These are phyloP conservation scores for Holacanthella duospinosa DNA, from an alignment of 2,888 invertebrate genomes.

Conservation along the genomic window DNA sequence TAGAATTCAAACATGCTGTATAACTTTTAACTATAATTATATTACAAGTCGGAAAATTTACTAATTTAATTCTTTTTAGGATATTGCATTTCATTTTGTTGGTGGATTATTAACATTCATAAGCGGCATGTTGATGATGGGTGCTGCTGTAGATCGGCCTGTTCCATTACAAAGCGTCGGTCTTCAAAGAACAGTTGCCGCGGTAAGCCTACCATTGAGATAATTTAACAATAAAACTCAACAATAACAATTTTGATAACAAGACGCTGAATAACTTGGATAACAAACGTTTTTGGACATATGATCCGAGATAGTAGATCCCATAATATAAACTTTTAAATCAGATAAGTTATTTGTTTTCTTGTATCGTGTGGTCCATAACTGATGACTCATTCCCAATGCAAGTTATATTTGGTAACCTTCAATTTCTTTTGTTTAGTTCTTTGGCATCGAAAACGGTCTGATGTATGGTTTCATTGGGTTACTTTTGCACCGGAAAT, in stretches of 20 bases:
- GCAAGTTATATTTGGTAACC: background rate
- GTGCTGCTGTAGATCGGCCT: background rate
- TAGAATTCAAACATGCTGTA: slow-evolving; percentile 2
- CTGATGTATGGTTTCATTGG: background rate
- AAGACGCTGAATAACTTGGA: too few relatives aligned
- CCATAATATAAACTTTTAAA: too few relatives aligned
- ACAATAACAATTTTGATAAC: too few relatives aligned
- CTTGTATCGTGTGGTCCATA: too few relatives aligned
- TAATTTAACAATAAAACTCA: too few relatives aligned
- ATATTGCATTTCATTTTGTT: slow-evolving; percentile 2
- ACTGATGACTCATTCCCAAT: background rate
- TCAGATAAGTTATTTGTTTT: too few relatives aligned
- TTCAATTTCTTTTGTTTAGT: background rate
- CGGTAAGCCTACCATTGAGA: slow-evolving; percentile 1
- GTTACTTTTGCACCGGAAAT: background rate
- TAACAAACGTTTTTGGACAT: too few relatives aligned
- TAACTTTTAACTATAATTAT: background rate
- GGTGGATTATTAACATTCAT: background rate
- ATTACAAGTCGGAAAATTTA: background rate
- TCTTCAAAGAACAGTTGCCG: slow-evolving; percentile 5
- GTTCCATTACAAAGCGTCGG: background rate
- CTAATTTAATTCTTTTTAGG: background rate
- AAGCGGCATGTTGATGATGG: slow-evolving; percentile 4
- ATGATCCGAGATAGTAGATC: too few relatives aligned
- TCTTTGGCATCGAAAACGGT: slow-evolving; percentile 2